Evolutionary conservation across 2,113 vertebrate genomes (phyloP).

Genomic region (Rhinogobius similis): DNA sequence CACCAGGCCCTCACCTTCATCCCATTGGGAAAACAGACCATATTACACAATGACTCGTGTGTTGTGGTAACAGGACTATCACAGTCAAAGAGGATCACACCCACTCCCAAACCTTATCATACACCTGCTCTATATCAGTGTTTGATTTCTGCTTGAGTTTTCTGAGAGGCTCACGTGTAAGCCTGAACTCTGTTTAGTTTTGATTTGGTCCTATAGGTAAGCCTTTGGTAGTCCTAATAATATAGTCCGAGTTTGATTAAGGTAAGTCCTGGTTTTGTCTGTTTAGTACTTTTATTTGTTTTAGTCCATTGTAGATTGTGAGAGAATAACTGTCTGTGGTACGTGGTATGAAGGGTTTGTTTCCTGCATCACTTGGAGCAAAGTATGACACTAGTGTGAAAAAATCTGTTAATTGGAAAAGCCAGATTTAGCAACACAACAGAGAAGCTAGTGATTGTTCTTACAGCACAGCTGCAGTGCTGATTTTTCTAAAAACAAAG

Average conservation of each 20-base stretch:
- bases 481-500: background rate
- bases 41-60: constrained; percentile 46
- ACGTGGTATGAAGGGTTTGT: background rate
- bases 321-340: background rate
- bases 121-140: constrained; percentile 10
- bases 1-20: constrained; percentile 13
- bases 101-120: constrained; percentile 35
- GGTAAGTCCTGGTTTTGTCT: background rate
- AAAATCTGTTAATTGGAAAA: constrained; percentile 45
- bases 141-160: background rate
- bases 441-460: no score
- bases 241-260: no score
- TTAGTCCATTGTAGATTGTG: background rate
- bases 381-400: constrained; percentile 18
- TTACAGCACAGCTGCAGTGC: no score
- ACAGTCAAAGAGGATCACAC: constrained; percentile 51
- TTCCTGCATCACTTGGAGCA: constrained; percentile 2
- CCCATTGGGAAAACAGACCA: constrained; percentile 43
- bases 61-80: constrained; percentile 43
- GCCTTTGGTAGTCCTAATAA: no score
- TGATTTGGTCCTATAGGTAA: background rate
- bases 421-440: constrained; percentile 28
- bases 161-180: no score
- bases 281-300: no score
- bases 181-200: no score